A percentile compares a stretch with the other conserved stretches of the same genome.
Conservation (phyloP, 2,797 vertebrate species). For the Sphenopsis melanotis region DNA sequence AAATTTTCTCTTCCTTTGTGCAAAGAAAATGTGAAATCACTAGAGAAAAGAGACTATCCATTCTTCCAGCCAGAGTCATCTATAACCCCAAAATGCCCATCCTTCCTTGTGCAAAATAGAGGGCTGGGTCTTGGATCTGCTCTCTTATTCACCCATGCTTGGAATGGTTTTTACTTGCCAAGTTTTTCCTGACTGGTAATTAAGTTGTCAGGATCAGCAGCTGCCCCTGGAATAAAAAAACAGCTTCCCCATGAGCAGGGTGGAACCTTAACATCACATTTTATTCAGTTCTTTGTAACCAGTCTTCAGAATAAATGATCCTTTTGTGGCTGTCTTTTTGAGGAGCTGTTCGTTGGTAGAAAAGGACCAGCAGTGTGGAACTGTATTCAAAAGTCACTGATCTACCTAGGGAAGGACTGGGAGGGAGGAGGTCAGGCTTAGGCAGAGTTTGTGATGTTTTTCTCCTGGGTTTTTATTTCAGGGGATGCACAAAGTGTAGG, state of each 20-base stretch:
- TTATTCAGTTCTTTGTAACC: slow-evolving; percentile 24
- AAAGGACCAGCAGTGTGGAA: not conserved
- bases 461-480: not conserved
- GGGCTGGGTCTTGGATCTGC: not conserved
- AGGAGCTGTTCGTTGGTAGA: not conserved
- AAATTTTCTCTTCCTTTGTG: not conserved
- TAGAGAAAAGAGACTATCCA: not conserved
- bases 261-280: not conserved
- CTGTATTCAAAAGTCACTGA: not conserved
- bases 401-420: not conserved
- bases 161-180: not conserved
- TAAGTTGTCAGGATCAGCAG: not conserved
- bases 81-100: not conserved
- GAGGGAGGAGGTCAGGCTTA: not conserved
- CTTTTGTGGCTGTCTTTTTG: not conserved
- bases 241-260: slow-evolving; percentile 1
- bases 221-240: slow-evolving; percentile 29
- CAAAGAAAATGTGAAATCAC: not conserved
- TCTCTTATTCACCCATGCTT: not conserved
- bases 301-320: not conserved
- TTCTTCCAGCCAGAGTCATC: not conserved
- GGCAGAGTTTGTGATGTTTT: not conserved
- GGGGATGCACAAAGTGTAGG: not conserved
- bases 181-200: not conserved
- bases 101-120: not conserved